phyloP scores from a whole-genome alignment of 2,797 vertebrate genomes.

The Aplochiton taeniatus region DNA sequence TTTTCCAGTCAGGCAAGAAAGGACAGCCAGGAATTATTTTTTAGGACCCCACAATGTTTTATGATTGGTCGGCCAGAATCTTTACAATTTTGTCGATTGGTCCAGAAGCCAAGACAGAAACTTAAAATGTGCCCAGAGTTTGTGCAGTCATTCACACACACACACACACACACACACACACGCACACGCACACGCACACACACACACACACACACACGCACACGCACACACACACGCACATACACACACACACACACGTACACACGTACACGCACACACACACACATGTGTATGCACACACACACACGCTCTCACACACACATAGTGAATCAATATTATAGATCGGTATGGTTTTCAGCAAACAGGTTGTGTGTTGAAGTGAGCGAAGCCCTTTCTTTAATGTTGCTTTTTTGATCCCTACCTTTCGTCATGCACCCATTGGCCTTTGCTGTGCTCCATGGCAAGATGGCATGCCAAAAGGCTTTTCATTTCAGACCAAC shows the following conservation, averaged over 20 bases:
- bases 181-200: neutral
- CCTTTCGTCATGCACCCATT: too few species aligned
- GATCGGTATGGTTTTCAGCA: too few species aligned
- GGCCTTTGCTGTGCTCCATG: too few species aligned
- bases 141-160: neutral
- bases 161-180: constrained; percentile 5
- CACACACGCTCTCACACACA: too few species aligned
- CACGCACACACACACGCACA: neutral
- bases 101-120: neutral
- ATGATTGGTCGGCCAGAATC: neutral
- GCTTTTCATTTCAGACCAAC: constrained; percentile 21
- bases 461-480: constrained; percentile 15
- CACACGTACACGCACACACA: too few species aligned
- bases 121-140: neutral
- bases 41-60: neutral
- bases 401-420: too few species aligned
- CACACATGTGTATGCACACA: too few species aligned
- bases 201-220: neutral
- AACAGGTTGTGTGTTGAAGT: too few species aligned
- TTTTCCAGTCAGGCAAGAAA: constrained; percentile 6
- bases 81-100: neutral
- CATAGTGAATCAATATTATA: too few species aligned
- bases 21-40: neutral
- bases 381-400: too few species aligned
- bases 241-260: too few species aligned